Evolutionary conservation across 2,113 vertebrate species (phyloP).

Genomic region (Tragelaphus scriptus): DNA sequence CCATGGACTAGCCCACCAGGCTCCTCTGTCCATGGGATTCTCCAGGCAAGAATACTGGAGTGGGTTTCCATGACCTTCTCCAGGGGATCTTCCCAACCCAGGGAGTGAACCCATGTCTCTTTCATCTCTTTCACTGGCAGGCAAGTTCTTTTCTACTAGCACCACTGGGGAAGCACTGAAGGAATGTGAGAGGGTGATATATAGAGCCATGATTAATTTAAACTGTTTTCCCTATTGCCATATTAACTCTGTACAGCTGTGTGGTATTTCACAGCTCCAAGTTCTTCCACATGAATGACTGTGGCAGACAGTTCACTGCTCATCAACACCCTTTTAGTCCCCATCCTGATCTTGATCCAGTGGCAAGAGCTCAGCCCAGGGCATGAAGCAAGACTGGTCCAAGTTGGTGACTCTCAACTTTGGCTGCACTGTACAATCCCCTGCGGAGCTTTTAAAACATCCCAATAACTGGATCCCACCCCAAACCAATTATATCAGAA

Average conservation of each 20-base stretch:
- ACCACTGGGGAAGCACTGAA: neutral
- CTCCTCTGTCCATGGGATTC: neutral
- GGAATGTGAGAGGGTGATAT: neutral
- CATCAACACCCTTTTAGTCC: neutral
- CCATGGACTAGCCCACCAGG: neutral
- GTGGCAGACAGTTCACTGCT: neutral
- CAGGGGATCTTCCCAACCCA: neutral
- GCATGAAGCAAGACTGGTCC: neutral
- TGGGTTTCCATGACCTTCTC: neutral
- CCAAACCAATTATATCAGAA: neutral
- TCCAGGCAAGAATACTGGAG: neutral
- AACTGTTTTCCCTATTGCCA: neutral
- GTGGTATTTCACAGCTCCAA: conserved; percentile 6
- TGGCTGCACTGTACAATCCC: neutral
- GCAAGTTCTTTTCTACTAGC: neutral
- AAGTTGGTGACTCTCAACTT: neutral
- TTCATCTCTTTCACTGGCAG: neutral
- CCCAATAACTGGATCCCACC: neutral
- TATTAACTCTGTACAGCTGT: neutral
- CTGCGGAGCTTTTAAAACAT: neutral
- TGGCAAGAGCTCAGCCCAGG: neutral
- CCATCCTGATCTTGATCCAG: neutral
- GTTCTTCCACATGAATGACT: conserved; percentile 3
- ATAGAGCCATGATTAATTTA: neutral
- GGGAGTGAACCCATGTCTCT: neutral